Percentiles rank a stretch among this genome's conserved stretches.
phyloP scores from a whole-genome alignment of 2,797 vertebrate genomes.

The Varecia variegata region DNA sequence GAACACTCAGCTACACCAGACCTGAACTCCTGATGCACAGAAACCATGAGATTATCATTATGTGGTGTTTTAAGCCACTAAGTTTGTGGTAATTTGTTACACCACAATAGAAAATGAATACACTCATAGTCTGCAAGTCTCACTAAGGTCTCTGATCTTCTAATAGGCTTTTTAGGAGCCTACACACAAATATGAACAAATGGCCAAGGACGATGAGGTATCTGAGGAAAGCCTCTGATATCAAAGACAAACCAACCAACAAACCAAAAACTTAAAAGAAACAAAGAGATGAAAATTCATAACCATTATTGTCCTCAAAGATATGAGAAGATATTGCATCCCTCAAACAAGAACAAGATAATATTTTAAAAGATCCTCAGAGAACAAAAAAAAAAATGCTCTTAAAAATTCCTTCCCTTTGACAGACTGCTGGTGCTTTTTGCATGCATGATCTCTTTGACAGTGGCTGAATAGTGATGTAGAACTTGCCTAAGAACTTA shows the following conservation, averaged over 20 bases:
- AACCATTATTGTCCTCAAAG: conserved; percentile 3
- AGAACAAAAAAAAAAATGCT: neutral
- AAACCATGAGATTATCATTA: neutral
- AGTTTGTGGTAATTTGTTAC: conserved; percentile 24
- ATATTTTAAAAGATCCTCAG: neutral
- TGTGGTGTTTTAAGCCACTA: conserved; percentile 9
- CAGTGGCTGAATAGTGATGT: no score
- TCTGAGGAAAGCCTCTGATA: neutral
- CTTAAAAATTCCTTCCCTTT: neutral
- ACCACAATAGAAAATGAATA: neutral
- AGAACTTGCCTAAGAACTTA: neutral
- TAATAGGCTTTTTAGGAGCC: conserved; percentile 3
- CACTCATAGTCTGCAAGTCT: neutral
- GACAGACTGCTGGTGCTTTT: neutral
- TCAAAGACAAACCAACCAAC: conserved; percentile 44
- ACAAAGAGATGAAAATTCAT: neutral
- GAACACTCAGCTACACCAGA: neutral
- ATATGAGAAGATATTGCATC: neutral
- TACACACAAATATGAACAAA: conserved; percentile 30
- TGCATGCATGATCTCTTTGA: no score
- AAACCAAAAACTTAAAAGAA: conserved; percentile 25
- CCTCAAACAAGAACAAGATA: neutral
- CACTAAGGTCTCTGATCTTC: neutral
- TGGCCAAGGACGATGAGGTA: neutral
- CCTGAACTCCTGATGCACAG: neutral